These are phyloP conservation scores for Maniola hyperantus DNA, from an alignment of 2,888 invertebrate species.

Conservation along the genomic window DNA sequence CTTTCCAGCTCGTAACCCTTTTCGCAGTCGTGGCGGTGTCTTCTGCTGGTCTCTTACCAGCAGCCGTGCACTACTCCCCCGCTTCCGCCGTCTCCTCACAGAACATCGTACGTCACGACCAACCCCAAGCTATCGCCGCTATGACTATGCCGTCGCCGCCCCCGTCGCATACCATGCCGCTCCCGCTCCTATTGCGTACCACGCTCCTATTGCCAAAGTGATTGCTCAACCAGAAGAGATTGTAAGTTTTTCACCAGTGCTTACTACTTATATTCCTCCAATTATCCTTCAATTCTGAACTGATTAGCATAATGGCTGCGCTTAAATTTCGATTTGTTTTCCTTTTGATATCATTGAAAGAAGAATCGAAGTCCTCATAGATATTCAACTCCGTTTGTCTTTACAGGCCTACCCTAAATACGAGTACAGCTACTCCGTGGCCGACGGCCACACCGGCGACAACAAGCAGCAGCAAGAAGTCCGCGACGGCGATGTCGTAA, in stretches of 20 bases:
- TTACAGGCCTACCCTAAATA: constrained; percentile 60
- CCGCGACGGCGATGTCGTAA: constrained; percentile 76
- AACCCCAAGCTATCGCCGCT: constrained; percentile 35
- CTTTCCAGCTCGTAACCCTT: constrained; percentile 45
- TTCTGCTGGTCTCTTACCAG: constrained; percentile 53
- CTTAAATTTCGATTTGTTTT: neutral
- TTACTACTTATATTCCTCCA: neutral
- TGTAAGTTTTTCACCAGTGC: constrained; percentile 36
- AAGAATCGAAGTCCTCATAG: neutral
- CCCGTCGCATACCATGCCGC: constrained; percentile 47
- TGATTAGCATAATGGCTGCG: neutral
- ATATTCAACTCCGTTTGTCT: neutral
- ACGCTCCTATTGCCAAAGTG: constrained; percentile 44
- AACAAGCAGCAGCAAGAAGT: constrained; percentile 75
- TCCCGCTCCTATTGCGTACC: constrained; percentile 44
- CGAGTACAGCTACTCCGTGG: constrained; percentile 76
- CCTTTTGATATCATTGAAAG: neutral
- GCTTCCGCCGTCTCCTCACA: constrained; percentile 58
- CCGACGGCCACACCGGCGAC: constrained; percentile 79
- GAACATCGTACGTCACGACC: constrained; percentile 61
- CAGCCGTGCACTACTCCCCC: constrained; percentile 59
- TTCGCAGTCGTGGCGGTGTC: constrained; percentile 52
- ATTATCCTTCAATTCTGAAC: neutral
- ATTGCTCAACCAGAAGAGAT: constrained; percentile 50
- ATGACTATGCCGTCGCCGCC: constrained; percentile 47